Conservation (phyloP, 2,888 invertebrate species). For the Leptinotarsa rubiginosa region DNA sequence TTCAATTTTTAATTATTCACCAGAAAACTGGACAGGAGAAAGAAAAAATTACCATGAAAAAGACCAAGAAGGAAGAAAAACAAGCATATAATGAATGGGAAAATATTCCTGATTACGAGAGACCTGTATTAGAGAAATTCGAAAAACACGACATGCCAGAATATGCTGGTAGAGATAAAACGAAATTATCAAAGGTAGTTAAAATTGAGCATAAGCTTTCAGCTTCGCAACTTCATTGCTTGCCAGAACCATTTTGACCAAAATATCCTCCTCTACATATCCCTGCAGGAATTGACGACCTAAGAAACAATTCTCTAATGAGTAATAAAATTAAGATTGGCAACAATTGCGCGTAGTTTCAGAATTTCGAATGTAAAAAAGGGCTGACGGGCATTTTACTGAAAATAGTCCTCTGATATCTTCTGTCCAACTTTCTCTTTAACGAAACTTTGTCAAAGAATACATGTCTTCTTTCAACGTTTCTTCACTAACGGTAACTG, state of each 20-base stretch:
- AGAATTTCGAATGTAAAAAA: too few relatives aligned
- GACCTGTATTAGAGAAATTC: constrained; percentile 78
- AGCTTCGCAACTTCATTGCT: background rate
- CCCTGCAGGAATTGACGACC: background rate
- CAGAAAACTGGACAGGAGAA: constrained; percentile 58
- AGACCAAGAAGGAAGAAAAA: constrained; percentile 56
- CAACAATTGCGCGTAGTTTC: too few relatives aligned
- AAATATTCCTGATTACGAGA: constrained; percentile 78
- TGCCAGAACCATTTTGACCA: background rate
- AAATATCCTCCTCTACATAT: background rate
- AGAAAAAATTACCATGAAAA: constrained; percentile 53
- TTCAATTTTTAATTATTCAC: constrained; percentile 31
- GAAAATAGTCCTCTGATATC: too few relatives aligned
- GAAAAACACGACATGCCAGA: constrained; percentile 68
- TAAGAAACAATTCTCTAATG: background rate
- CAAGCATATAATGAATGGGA: constrained; percentile 60
- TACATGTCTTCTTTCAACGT: too few relatives aligned
- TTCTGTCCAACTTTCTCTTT: too few relatives aligned
- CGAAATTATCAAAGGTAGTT: constrained; percentile 63
- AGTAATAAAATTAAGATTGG: too few relatives aligned
- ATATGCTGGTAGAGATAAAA: constrained; percentile 67
- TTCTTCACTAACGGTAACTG: too few relatives aligned
- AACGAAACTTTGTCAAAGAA: too few relatives aligned
- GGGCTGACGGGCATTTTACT: too few relatives aligned
- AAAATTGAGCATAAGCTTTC: constrained; percentile 13